Base-by-base conservation (phyloP, 2,113 vertebrate genomes). In the Apaloderma vittatum region DNA sequence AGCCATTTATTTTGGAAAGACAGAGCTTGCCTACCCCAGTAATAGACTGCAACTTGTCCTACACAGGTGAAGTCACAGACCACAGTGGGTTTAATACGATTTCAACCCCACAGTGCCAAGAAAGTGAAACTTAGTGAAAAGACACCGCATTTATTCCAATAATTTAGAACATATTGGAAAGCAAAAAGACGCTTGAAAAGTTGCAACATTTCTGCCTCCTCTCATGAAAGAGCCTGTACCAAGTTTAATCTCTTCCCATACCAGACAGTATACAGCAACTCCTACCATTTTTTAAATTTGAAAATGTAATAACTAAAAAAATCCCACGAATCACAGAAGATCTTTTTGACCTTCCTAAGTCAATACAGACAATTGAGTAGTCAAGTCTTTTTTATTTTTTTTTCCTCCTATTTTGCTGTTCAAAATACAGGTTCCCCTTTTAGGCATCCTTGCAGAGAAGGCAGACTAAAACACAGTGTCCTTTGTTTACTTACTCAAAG, bases 401-500 rank as follows among this genome's bases (percentile, higher is more conserved):
- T n/a, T 24, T 49, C 22, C 21, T 46, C 12, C 8, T 26, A 9
- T 45, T 89, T 46, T 80, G 20, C 26, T 59, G 9, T 62, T 93
- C n/a, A 65, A 81, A 82, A 90, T 24, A 49, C 11, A 90, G 30
- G 10, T 37, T 94, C 27, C 17, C 11, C 19, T 90, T 93, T 73
- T 58, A 85, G 18, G 27, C 8, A 3, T 57, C 52, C 24, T 68
- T 93, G 43, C 23, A 79, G 36, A 87, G 34, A 85, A 36, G 16
- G 5, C 26, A 65, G 54, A 93, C 62, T 82, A 83, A 96, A 95
- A 70, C 76, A 75, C 36, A 30, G 32, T 84, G 58, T 54, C 15
- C 21, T 91, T 72, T 93, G 74, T 96, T 96, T 96, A 94, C 90
- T 88, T 93, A 95, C 57, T 65, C 61, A 85, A 82, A 88, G 81